Conservation (phyloP, 1,140 invertebrate species). For the Plectrocnemia conspersa region DNA sequence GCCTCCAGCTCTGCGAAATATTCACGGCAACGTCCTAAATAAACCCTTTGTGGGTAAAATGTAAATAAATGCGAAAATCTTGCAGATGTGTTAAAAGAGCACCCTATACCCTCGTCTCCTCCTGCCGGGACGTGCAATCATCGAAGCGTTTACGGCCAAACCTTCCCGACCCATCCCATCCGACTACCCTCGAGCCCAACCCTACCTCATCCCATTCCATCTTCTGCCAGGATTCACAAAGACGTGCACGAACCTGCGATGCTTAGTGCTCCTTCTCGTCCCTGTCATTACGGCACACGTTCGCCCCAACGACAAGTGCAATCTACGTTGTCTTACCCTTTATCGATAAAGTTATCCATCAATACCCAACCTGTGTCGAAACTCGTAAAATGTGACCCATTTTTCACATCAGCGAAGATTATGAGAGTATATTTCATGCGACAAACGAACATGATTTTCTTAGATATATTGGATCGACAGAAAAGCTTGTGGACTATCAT, state of each 20-base stretch:
- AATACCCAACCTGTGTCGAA: conserved; percentile 4
- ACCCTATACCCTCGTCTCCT: conserved; percentile 21
- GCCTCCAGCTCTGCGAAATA: too few species aligned
- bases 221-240: conserved; percentile 1
- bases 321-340: conserved; percentile 18
- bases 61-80: conserved; percentile 29
- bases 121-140: conserved; percentile 38
- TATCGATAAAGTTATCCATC: not conserved
- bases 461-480: too few species aligned
- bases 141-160: conserved; percentile 32
- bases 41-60: conserved; percentile 19
- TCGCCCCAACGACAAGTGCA: conserved; percentile 6
- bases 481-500: too few species aligned
- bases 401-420: conserved; percentile 2
- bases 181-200: not conserved
- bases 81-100: conserved; percentile 30
- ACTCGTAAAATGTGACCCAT: not conserved
- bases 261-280: conserved; percentile 13
- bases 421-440: too few species aligned
- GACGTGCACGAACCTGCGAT: conserved; percentile 10
- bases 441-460: too few species aligned
- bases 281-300: conserved; percentile 13
- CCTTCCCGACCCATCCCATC: conserved; percentile 10
- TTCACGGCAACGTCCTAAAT: conserved; percentile 10
- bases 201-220: too few species aligned